Percentiles rank a stretch among this genome's conserved stretches.
Evolutionary conservation across 2,797 vertebrate genomes (phyloP).

Genomic region (Antennarius maculatus): DNA sequence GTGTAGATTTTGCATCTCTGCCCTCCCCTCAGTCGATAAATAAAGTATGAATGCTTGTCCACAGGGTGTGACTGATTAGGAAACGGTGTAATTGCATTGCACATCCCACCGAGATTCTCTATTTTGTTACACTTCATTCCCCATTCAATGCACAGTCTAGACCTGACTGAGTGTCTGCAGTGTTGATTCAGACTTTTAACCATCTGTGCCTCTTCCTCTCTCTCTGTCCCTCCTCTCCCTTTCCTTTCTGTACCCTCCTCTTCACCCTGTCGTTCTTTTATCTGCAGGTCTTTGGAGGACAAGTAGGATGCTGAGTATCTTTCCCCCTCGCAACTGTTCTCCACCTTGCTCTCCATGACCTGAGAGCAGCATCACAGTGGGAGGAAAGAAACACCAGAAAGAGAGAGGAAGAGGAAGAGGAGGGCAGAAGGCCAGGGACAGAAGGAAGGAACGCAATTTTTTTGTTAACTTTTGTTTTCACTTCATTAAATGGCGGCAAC

Average conservation of each 20-base stretch:
- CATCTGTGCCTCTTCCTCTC: conserved; percentile 49
- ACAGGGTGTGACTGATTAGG: conserved; percentile 26
- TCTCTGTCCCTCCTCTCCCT: conserved; percentile 1
- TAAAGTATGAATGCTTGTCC: too few species aligned
- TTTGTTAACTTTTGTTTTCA: conserved; percentile 49
- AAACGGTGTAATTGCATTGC: conserved; percentile 43
- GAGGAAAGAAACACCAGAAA: conserved; percentile 63
- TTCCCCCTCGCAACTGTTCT: conserved; percentile 65
- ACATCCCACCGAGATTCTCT: conserved; percentile 45
- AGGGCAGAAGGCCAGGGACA: conserved; percentile 63
- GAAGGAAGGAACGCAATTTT: conserved; percentile 58
- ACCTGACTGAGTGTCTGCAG: conserved; percentile 52
- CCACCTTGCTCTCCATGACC: conserved; percentile 80
- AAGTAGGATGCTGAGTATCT: conserved; percentile 81
- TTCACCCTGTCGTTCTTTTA: conserved; percentile 14
- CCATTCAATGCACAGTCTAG: conserved; percentile 49
- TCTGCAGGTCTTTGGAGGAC: conserved; percentile 68
- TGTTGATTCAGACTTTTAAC: conserved; percentile 63
- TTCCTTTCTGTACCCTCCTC: conserved; percentile 8
- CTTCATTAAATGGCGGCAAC: conserved; percentile 78
- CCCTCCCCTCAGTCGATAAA: too few species aligned
- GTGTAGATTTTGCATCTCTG: neutral
- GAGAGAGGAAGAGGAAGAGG: conserved; percentile 55
- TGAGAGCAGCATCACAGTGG: conserved; percentile 66
- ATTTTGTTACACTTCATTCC: conserved; percentile 53